phyloP scores from a whole-genome alignment of 2,797 vertebrate species.

The Salmo trutta region DNA sequence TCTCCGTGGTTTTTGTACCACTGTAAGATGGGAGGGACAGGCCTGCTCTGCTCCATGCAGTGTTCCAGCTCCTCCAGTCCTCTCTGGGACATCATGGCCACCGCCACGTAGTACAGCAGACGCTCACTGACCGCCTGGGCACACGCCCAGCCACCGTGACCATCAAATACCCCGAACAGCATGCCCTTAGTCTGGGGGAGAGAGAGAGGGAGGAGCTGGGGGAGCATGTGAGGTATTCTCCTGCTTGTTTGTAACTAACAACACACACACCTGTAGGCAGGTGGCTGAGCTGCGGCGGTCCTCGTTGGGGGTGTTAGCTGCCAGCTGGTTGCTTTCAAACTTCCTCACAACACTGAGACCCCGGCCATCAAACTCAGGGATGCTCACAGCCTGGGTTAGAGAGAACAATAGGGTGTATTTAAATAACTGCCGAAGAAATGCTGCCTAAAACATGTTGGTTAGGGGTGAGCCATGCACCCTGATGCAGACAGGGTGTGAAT shows the following conservation, averaged over 20 bases:
- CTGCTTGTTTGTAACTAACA: too few relatives aligned
- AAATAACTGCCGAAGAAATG: neutral
- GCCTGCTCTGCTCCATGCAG: conserved; percentile 82
- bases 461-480: neutral
- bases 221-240: neutral
- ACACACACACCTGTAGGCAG: conserved; percentile 53
- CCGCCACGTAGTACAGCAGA: conserved; percentile 87
- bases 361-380: conserved; percentile 76
- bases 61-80: conserved; percentile 86
- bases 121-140: conserved; percentile 92
- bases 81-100: conserved; percentile 87
- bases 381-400: conserved; percentile 66
- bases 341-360: conserved; percentile 72
- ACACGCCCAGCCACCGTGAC: conserved; percentile 89
- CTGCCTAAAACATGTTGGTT: neutral
- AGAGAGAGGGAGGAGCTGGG: neutral
- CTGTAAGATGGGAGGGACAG: conserved; percentile 85
- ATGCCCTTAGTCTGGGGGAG: conserved; percentile 74
- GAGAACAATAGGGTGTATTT: neutral
- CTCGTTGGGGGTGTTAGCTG: conserved; percentile 46
- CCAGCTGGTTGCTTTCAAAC: neutral
- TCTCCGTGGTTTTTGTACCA: conserved; percentile 88
- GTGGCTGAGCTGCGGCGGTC: neutral
- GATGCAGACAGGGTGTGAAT: too few relatives aligned
- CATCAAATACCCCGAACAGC: conserved; percentile 94